phyloP scores from a whole-genome alignment of 1,140 invertebrate species.

The Zaprionus kolodkinae region DNA sequence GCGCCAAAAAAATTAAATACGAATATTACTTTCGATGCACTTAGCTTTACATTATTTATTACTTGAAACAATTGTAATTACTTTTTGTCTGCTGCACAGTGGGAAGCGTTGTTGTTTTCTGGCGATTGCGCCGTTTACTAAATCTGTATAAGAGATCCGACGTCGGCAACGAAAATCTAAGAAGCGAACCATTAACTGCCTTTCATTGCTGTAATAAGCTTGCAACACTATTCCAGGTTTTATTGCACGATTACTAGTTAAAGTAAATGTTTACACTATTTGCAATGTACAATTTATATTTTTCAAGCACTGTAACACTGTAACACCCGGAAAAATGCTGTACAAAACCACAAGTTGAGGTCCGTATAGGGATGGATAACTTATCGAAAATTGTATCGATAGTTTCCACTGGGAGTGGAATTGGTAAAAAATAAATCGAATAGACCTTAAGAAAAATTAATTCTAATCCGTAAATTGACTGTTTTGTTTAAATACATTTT shows the following conservation, averaged over 20 bases:
- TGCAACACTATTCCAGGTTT: slow-evolving; percentile 25
- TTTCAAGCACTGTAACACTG: slow-evolving; percentile 70
- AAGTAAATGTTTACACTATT: slow-evolving; percentile 54
- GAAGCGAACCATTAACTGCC: slow-evolving; percentile 58
- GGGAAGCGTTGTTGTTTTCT: slow-evolving; percentile 30
- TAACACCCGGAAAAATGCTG: slow-evolving; percentile 78
- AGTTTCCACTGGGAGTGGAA: not conserved
- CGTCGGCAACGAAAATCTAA: slow-evolving; percentile 57
- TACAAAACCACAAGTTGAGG: slow-evolving; percentile 58
- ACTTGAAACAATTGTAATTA: slow-evolving; percentile 45
- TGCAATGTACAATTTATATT: slow-evolving; percentile 69
- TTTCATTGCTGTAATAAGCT: slow-evolving; percentile 55
- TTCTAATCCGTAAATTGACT: not conserved
- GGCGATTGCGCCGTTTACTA: slow-evolving; percentile 47
- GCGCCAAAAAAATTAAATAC: slow-evolving; percentile 62
- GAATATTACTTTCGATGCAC: slow-evolving; percentile 15
- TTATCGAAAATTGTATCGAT: slow-evolving; percentile 41
- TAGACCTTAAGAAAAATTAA: not conserved
- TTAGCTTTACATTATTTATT: slow-evolving; percentile 16
- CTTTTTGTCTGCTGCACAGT: slow-evolving; percentile 56
- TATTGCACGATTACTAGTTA: slow-evolving; percentile 35
- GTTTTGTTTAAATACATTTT: not conserved
- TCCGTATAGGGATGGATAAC: slow-evolving; percentile 45
- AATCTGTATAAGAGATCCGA: slow-evolving; percentile 55
- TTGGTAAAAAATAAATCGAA: not conserved